These are phyloP conservation scores for Triplophysa rosa DNA, from an alignment of 2,113 vertebrate species.

Conservation along the genomic window DNA sequence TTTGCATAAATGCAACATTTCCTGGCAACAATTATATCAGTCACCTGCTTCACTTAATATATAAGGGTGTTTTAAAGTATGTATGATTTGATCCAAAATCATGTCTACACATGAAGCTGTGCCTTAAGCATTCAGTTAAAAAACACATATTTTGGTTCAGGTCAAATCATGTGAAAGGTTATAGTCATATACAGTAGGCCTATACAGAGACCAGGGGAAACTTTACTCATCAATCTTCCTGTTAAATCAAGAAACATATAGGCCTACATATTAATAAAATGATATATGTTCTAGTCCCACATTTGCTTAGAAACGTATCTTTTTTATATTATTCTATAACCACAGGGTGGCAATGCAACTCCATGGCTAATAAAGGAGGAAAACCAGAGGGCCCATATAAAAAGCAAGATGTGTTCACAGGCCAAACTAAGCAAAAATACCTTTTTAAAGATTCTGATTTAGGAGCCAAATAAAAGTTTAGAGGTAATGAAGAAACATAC, in stretches of 20 bases:
- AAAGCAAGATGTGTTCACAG: background rate
- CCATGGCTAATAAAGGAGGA: conserved; percentile 13
- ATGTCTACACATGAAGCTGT: background rate
- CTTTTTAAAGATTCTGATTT: background rate
- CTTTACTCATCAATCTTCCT: background rate
- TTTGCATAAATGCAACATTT: too few relatives aligned
- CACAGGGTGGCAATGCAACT: conserved; percentile 41
- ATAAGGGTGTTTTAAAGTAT: too few relatives aligned
- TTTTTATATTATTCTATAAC: background rate
- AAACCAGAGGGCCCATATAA: background rate
- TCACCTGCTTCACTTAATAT: too few relatives aligned
- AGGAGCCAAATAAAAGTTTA: background rate
- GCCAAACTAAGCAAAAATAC: background rate
- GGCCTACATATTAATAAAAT: background rate
- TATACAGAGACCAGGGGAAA: background rate
- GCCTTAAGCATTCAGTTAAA: background rate
- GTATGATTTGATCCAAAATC: background rate
- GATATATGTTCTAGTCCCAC: background rate
- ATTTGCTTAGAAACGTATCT: background rate
- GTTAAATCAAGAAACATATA: background rate
- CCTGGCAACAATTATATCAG: too few relatives aligned
- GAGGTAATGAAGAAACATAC: background rate
- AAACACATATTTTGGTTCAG: background rate
- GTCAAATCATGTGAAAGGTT: background rate
- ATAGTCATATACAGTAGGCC: background rate